Evolutionary conservation across 2,113 vertebrate genomes (phyloP), one percentile per base, ranked within the genome.

Genomic region (Propithecus coquereli): DNA sequence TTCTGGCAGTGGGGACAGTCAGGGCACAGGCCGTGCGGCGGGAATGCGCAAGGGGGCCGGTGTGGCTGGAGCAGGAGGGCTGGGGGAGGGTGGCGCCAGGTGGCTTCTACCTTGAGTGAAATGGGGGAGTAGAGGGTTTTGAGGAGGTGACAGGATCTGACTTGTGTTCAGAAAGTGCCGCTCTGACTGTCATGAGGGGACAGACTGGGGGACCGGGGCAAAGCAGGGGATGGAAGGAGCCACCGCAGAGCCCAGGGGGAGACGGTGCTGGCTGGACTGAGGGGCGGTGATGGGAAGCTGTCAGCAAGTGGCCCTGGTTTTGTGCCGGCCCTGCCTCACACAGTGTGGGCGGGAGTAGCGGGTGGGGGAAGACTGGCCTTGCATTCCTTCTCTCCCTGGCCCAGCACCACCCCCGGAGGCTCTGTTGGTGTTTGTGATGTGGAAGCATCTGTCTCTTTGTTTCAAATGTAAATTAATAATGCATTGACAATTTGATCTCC

Each of bases 401-500:
- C 90, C 2, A 3, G 30, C 5, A 0, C 32, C 11, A 32, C 7
- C 0, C 65, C 0, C 0, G 30, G 45, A 65, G 43, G 54, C 86
- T 59, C 52, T 40, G 40, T 20, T 40, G 76, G 93, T 18, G 0
- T 91, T 77, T 52, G 66, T 25, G 68, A 25, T 43, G 8, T 45
- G 17, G 82, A 45, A 81, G 40, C 50, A 10, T 76, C 74, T 94
- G 20, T 76, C 70, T 59, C 94, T 70, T 65, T 50, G 32, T 59
- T 92, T 91, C 88, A 89, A 82, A 88, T 11, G 40, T 66, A 50
- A 52, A 88, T 65, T 92, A 90, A 70, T 97, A 45, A 90, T 80
- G 54, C 47, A 70, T 59, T 59, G 81, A 73, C 66, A 37, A 16
- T 57, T 34, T 3, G 7, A 16, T 80, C 25, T 68, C 89, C 43